Evolutionary conservation across 64 coral and sea anemone species (phyloP).

Genomic region (Hydrozoanthus tunicans): DNA sequence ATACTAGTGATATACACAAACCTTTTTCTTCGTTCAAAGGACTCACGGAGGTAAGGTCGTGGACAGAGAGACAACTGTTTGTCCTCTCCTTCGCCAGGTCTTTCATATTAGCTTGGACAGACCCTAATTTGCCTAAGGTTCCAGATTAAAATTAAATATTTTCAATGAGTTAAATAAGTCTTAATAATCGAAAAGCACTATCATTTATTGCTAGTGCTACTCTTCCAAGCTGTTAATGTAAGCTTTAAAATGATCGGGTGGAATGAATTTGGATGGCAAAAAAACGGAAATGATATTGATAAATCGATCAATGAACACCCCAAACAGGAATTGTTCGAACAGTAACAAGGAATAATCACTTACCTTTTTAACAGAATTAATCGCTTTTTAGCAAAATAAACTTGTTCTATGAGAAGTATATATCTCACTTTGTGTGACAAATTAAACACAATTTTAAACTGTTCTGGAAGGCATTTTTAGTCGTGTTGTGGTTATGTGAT

Average conservation of each 20-base stretch:
- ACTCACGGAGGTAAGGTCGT: slow-evolving; percentile 71
- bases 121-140: neutral
- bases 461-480: slow-evolving; percentile 43
- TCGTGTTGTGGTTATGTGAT: slow-evolving; percentile 5
- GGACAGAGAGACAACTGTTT: slow-evolving; percentile 1
- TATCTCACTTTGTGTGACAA: neutral
- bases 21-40: slow-evolving; percentile 88
- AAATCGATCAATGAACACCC: neutral
- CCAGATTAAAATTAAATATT: neutral
- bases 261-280: neutral
- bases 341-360: neutral
- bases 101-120: slow-evolving; percentile 1
- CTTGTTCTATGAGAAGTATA: neutral
- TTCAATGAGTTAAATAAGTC: neutral
- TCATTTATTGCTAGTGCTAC: no score
- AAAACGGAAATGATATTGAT: neutral
- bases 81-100: slow-evolving; percentile 34
- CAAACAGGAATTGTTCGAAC: neutral
- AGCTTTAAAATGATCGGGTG: no score
- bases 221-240: no score
- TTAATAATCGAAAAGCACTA: neutral
- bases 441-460: neutral
- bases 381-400: neutral
- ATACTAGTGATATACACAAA: neutral
- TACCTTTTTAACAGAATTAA: neutral